These are phyloP conservation scores for Aradus depressus DNA, from an alignment of 2,888 invertebrate species.

Conservation along the genomic window DNA sequence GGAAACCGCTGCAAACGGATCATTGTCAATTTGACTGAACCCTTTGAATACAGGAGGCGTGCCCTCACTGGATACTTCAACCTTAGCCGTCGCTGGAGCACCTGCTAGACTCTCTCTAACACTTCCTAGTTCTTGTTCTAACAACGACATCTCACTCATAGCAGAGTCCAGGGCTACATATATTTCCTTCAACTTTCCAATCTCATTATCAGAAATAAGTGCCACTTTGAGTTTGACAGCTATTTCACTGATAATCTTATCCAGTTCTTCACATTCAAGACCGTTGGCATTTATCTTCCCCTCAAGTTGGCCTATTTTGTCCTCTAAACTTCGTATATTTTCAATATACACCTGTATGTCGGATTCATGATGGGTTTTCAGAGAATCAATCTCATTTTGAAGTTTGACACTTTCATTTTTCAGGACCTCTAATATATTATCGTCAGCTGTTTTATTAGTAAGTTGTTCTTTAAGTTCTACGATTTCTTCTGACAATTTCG, in stretches of 20 bases:
- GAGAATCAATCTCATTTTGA: constrained; percentile 2
- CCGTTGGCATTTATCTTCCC: no score
- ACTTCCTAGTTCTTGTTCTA: background rate
- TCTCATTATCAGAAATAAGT: background rate
- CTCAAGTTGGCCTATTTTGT: no score
- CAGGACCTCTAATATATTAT: background rate
- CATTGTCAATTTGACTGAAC: constrained; percentile 6
- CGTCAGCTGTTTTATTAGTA: background rate
- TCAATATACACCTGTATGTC: constrained; percentile 3
- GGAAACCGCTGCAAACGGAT: no score
- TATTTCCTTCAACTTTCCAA: constrained; percentile 1
- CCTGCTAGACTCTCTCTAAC: background rate
- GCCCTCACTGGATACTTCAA: background rate
- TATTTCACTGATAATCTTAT: constrained; percentile 1
- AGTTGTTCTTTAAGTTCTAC: background rate
- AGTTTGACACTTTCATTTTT: background rate
- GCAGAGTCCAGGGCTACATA: background rate
- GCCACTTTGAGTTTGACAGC: background rate
- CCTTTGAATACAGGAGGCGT: constrained; percentile 15
- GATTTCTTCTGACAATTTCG: background rate
- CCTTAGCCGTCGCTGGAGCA: background rate
- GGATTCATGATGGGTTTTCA: background rate
- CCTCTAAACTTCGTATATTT: background rate
- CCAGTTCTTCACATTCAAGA: constrained; percentile 2
- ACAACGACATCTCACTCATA: background rate